phyloP scores from a whole-genome alignment of 2,888 invertebrate genomes.

The Meliscaeva auricollis region DNA sequence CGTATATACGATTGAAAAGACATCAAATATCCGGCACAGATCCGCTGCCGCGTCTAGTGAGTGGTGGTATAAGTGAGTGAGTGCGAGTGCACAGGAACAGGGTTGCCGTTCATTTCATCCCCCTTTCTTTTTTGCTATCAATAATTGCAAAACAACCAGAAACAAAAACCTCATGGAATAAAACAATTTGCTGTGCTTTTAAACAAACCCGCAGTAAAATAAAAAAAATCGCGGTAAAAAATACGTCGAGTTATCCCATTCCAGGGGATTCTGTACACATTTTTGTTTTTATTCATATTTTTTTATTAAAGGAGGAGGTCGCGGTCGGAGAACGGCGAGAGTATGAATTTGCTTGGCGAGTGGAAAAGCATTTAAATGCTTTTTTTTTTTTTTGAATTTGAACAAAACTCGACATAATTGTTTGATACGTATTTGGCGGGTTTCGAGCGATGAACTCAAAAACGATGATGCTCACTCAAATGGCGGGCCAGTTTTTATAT shows the following conservation, averaged over 20 bases:
- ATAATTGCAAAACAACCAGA: slow-evolving; percentile 76
- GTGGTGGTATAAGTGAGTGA: background rate
- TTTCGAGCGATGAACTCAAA: slow-evolving; percentile 72
- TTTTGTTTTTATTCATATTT: background rate
- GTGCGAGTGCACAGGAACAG: slow-evolving; percentile 3
- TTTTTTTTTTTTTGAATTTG: slow-evolving; percentile 52
- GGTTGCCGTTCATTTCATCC: slow-evolving; percentile 73
- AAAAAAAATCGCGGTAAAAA: slow-evolving; percentile 44
- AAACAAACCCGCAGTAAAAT: slow-evolving; percentile 43
- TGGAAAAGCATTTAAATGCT: slow-evolving; percentile 74
- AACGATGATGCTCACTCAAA: slow-evolving; percentile 69
- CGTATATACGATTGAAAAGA: slow-evolving; percentile 64
- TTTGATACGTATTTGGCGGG: slow-evolving; percentile 73
- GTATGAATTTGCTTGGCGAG: slow-evolving; percentile 49
- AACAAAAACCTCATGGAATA: slow-evolving; percentile 74
- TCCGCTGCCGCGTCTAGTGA: slow-evolving; percentile 57
- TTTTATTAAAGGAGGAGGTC: slow-evolving; percentile 47
- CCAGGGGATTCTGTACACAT: background rate
- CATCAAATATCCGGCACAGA: slow-evolving; percentile 75
- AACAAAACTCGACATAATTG: slow-evolving; percentile 75
- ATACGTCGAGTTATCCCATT: slow-evolving; percentile 12
- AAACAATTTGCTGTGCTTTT: slow-evolving; percentile 76
- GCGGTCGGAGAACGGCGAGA: slow-evolving; percentile 46
- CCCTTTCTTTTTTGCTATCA: slow-evolving; percentile 67
- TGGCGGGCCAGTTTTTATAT: slow-evolving; percentile 63